Conservation (phyloP, 1,140 invertebrate genomes). For the Formica selysi region DNA sequence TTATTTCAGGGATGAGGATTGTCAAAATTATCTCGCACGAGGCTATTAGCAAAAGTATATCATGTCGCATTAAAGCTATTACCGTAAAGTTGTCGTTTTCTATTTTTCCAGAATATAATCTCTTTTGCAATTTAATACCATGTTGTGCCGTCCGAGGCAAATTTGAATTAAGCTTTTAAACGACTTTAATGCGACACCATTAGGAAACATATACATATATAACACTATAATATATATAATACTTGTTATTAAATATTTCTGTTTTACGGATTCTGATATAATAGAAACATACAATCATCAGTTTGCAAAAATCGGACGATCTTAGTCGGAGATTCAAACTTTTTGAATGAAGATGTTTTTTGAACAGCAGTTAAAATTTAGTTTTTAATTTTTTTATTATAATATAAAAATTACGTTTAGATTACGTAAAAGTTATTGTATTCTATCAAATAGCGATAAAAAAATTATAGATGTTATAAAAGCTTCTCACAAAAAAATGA, state of each 20-base stretch:
- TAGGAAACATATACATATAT: conserved; percentile 2
- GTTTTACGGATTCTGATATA: not conserved
- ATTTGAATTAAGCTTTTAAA: conserved; percentile 40
- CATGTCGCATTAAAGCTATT: conserved; percentile 20
- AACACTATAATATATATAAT: too few species aligned
- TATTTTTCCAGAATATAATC: conserved; percentile 40
- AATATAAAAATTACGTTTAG: not conserved
- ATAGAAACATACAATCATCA: not conserved
- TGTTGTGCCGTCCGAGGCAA: not conserved
- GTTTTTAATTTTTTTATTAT: conserved; percentile 4
- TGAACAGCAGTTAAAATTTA: not conserved
- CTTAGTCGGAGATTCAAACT: not conserved
- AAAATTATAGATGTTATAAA: not conserved
- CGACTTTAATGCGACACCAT: conserved; percentile 27
- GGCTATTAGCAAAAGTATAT: conserved; percentile 24
- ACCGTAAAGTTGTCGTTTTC: conserved; percentile 27
- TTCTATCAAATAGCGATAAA: not conserved
- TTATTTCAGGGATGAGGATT: not conserved
- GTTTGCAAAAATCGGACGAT: not conserved
- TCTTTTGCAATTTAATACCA: conserved; percentile 35
- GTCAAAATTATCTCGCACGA: conserved; percentile 27
- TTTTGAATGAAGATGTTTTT: not conserved
- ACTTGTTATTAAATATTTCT: conserved; percentile 22
- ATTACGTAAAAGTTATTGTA: not conserved
- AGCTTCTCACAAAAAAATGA: not conserved